Base-by-base conservation (phyloP, 1,140 invertebrate genomes). In the Chironomus tepperi region DNA sequence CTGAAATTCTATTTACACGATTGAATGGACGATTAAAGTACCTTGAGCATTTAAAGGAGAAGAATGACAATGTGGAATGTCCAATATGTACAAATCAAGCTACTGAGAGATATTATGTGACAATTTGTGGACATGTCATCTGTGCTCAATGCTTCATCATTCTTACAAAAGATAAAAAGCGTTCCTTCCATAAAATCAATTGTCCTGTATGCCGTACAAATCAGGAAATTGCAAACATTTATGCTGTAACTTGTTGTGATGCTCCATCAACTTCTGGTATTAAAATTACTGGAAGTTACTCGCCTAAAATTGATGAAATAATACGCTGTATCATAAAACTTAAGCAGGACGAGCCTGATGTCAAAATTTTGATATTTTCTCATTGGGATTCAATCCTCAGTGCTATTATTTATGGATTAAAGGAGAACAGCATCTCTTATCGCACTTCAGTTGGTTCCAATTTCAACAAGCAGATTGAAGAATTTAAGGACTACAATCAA, bases 311-410 rank as follows among this genome's bases (percentile, higher is more conserved):
- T 7, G 84, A 88, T 74, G 87, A 84, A n/a, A 85, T 93, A 67
- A 83, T 93, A 3, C 79, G 84, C 73, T 82, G 86, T 72, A 78
- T 93, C 42, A 73, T 89, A 0, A 80, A 85, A 64, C 86, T 93
- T 7, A 83, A 83, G 75, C 77, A 81, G 10, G 77, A 86, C 12
- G 86, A 90, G 74, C 83, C 85, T 2, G 79, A 82, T 72, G 87
- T 88, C 1, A 94, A 93, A 84, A 82, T 89, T 10, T 78, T 94
- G 0, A 85, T 94, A 8, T 94, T 94, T 80, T 93, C 91, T 0
- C 86, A 87, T 21, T 93, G 91, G 90, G 77, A 80, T 6, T 83
- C 85, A 74, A 87, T 92, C 1, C 80, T 93, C 42, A 84, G 87
- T 75, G 82, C 90, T 24, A 81, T 93, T 15, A 83, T 81, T 3